phyloP scores from a whole-genome alignment of 2,797 vertebrate genomes.

The Hippopotamyrus pictus region DNA sequence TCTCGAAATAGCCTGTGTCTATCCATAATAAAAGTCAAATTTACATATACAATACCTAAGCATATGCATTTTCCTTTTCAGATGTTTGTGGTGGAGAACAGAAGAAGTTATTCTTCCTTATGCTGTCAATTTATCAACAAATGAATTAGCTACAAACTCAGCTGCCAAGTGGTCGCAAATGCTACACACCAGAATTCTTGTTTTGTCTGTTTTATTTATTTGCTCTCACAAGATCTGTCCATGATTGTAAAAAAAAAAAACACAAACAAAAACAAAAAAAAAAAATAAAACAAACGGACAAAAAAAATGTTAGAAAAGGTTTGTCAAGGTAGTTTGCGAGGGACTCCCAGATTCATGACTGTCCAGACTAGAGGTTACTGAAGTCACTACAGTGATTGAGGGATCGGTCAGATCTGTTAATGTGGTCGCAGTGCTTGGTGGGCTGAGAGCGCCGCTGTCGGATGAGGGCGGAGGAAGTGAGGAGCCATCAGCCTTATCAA shows the following conservation, averaged over 20 bases:
- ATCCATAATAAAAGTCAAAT: slow-evolving; percentile 50
- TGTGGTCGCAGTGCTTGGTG: slow-evolving; percentile 95
- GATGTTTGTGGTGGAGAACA: slow-evolving; percentile 31
- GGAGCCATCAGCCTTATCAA: slow-evolving; percentile 98
- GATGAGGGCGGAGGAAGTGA: slow-evolving; percentile 92
- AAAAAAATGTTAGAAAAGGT: slow-evolving; percentile 85
- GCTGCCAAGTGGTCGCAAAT: slow-evolving; percentile 80
- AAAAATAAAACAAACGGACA: not conserved
- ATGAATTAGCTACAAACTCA: slow-evolving; percentile 59
- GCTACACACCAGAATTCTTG: slow-evolving; percentile 73
- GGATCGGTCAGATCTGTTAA: slow-evolving; percentile 99
- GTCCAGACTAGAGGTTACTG: slow-evolving; percentile 98
- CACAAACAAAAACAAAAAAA: slow-evolving; percentile 4
- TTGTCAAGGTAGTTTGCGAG: slow-evolving; percentile 99
- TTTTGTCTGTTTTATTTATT: slow-evolving; percentile 35
- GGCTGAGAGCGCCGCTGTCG: slow-evolving; percentile 95
- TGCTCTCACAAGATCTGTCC: slow-evolving; percentile 69
- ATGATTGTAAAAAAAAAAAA: slow-evolving; percentile 52
- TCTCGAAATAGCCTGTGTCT: slow-evolving; percentile 38
- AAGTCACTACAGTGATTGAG: slow-evolving; percentile 96
- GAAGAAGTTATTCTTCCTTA: slow-evolving; percentile 37
- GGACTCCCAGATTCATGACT: slow-evolving; percentile 97
- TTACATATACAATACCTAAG: slow-evolving; percentile 28
- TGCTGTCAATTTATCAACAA: slow-evolving; percentile 31
- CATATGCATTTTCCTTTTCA: slow-evolving; percentile 33